phyloP scores from a whole-genome alignment of 2,797 vertebrate genomes.

The Tragopan temminckii region DNA sequence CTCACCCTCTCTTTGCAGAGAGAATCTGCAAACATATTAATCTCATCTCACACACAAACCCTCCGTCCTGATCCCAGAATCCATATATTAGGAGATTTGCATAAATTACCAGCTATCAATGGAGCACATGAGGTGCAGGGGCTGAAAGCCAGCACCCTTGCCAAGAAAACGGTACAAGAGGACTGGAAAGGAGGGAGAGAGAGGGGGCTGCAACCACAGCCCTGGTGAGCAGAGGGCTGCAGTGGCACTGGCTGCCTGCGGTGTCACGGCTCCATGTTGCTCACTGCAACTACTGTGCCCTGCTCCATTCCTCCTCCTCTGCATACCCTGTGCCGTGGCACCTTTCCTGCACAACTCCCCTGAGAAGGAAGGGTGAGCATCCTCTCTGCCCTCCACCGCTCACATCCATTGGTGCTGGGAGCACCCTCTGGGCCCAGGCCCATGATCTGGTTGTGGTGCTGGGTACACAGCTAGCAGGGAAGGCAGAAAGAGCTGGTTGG shows the following conservation, averaged over 20 bases:
- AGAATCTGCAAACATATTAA: slow-evolving; percentile 77
- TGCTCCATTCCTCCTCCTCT: neutral
- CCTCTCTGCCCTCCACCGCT: neutral
- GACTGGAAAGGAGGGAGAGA: slow-evolving; percentile 39
- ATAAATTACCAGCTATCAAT: slow-evolving; percentile 78
- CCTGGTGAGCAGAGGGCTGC: neutral
- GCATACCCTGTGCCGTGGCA: neutral
- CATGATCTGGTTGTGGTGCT: neutral
- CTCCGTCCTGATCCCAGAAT: slow-evolving; percentile 69
- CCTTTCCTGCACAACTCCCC: neutral
- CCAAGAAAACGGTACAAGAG: slow-evolving; percentile 68
- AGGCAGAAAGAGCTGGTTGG: neutral
- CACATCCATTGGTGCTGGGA: too few relatives aligned
- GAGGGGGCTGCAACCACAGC: slow-evolving; percentile 30
- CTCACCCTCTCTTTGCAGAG: slow-evolving; percentile 56
- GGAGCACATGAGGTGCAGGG: slow-evolving; percentile 66
- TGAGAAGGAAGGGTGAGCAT: neutral
- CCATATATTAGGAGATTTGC: slow-evolving; percentile 78
- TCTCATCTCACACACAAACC: slow-evolving; percentile 77
- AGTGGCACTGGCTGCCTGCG: neutral
- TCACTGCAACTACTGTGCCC: accelerated
- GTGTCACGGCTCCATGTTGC: neutral
- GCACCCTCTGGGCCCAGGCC: neutral
- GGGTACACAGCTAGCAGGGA: neutral
- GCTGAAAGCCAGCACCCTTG: slow-evolving; percentile 65